Percentiles rank a stretch among this genome's conserved stretches.
Evolutionary conservation across 2,888 invertebrate genomes (phyloP).

Genomic region (Phortica okadai): DNA sequence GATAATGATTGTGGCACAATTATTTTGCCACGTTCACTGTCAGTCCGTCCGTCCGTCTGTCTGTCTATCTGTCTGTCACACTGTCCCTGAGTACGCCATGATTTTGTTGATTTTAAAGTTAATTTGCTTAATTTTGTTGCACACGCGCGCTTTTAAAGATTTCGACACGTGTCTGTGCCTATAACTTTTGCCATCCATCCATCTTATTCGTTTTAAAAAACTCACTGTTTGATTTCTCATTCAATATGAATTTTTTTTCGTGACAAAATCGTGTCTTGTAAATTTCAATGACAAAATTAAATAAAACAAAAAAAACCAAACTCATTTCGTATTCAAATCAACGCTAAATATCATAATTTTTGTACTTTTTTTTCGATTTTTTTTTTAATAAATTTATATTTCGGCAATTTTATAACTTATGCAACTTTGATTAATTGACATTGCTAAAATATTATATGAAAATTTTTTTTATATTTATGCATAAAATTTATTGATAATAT

Average conservation of each 20-base stretch:
- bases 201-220: neutral
- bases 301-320: constrained; percentile 27
- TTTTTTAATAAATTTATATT: constrained; percentile 14
- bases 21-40: neutral
- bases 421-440: constrained; percentile 24
- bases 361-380: neutral
- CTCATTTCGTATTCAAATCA: constrained; percentile 55
- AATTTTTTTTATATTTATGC: too few relatives aligned
- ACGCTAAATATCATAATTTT: constrained; percentile 48
- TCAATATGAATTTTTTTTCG: constrained; percentile 15
- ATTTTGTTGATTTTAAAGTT: neutral
- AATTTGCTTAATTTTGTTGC: neutral
- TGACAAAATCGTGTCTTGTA: constrained; percentile 14
- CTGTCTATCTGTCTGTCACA: neutral
- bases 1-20: neutral
- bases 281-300: constrained; percentile 29
- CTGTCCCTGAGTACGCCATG: constrained; percentile 1
- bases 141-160: too few relatives aligned
- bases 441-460: neutral
- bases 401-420: constrained; percentile 18
- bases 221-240: neutral
- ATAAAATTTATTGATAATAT: neutral
- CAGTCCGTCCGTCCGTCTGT: neutral
- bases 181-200: neutral
- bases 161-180: neutral